phyloP scores from a whole-genome alignment of 2,113 vertebrate genomes.

The Deroptyus accipitrinus region DNA sequence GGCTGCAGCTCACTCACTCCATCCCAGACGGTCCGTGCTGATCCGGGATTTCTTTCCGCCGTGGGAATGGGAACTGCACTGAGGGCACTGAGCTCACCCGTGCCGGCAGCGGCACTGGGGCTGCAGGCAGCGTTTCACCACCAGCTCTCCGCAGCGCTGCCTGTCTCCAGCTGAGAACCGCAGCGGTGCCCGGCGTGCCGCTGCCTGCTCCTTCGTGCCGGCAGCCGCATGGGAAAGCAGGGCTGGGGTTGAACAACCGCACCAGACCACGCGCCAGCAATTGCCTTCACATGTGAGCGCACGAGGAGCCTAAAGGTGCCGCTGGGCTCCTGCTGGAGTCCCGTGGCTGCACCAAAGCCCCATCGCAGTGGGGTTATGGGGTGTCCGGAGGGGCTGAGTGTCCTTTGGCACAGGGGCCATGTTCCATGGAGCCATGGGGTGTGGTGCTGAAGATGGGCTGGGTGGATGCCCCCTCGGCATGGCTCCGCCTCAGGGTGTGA shows the following conservation, averaged over 20 bases:
- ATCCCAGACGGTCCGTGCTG: accelerated
- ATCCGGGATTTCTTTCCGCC: neutral
- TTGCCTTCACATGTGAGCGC: neutral
- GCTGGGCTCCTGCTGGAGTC: neutral
- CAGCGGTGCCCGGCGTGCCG: neutral
- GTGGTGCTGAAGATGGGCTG: neutral
- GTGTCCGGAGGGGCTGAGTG: neutral
- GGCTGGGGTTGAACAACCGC: neutral
- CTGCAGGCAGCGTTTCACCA: neutral
- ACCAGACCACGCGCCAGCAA: neutral
- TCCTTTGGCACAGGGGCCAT: accelerated
- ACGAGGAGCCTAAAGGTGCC: neutral
- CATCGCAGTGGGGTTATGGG: accelerated
- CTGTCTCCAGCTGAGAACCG: neutral
- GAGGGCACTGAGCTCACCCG: slow-evolving; percentile 31
- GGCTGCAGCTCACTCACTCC: accelerated
- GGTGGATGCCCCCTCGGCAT: accelerated
- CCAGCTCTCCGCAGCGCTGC: neutral
- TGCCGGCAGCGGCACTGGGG: neutral
- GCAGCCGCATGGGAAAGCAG: neutral
- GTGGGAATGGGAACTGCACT: slow-evolving; percentile 36
- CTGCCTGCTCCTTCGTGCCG: neutral
- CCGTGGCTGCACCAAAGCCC: accelerated
- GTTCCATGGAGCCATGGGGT: accelerated
- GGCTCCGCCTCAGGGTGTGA: neutral